Conservation (phyloP, 2,888 invertebrate genomes). For the Poecilobothrus nobilitatus region DNA sequence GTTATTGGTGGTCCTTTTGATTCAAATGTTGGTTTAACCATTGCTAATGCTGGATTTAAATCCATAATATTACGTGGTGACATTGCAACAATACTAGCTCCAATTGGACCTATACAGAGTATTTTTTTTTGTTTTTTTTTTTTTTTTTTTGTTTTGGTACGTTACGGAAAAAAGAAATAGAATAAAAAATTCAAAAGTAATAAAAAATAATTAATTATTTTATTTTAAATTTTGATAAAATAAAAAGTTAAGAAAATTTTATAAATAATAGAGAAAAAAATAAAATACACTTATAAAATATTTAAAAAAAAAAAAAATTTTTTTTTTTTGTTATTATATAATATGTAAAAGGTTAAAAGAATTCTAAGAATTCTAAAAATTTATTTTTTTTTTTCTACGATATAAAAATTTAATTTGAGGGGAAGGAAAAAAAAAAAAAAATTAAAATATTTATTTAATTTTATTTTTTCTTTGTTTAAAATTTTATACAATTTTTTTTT, state of each 20-base stretch:
- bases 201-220: not conserved
- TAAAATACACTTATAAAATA: too few species aligned
- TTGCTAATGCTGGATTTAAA: constrained; percentile 43
- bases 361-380: too few species aligned
- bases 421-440: too few species aligned
- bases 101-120: constrained; percentile 39
- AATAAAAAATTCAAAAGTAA: not conserved
- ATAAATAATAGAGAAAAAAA: too few species aligned
- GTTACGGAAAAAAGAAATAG: not conserved
- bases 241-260: not conserved
- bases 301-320: too few species aligned
- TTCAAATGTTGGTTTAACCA: constrained; percentile 43
- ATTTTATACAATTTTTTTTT: not conserved
- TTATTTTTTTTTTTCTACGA: too few species aligned
- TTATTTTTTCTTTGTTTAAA: too few species aligned
- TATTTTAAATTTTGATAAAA: not conserved
- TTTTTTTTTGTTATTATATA: too few species aligned
- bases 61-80: constrained; percentile 43
- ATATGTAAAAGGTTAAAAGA: too few species aligned
- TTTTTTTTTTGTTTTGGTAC: not conserved
- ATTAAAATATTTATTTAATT: too few species aligned
- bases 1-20: constrained; percentile 29
- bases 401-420: too few species aligned
- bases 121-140: constrained; percentile 10
- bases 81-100: constrained; percentile 45